Evolutionary conservation across 2,113 vertebrate genomes (phyloP), one percentile per base, ranked within the genome.

Genomic region (Siphamia tubifer): DNA sequence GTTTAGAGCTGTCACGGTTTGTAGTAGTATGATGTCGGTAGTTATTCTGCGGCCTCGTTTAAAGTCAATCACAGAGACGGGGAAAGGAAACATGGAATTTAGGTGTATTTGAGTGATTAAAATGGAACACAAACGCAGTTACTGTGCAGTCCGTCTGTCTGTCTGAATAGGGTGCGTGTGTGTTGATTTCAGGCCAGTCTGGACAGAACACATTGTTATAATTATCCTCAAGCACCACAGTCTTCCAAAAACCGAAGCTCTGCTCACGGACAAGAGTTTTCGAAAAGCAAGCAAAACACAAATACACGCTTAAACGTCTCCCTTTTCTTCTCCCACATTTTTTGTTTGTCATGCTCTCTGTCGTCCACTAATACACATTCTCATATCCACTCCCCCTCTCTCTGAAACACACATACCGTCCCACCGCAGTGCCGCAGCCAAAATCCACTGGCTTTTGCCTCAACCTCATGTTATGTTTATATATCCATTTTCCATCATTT

Each of bases 401-500:
- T 8, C 10, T 23, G 35, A 6, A 21, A 44, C 60, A 23, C 71
- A 51, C 31, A 62, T 1, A 55, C 47, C 6, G 1, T 23, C 45
- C 9, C 4, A 13, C 42, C 47, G 17, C 44, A 60, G 38, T 20
- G 3, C 15, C 13, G 1, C 47, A 35, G 54, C 67, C 70, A 70
- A 68, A 71, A 53, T 54, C 66, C 67, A 25, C 44, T 62, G 40
- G 54, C 65, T 55, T 67, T 64, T 3, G 30, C 72, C 24, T 38
- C 20, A 48, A 70, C 56, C 68, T 48, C 57, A 27, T 53, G 54
- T 51, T 40, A 49, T 86, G 55, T 79, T 86, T 81, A 76, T 24
- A 42, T 68, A 79, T 86, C 75, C 43, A 57, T 79, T 79, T 79
- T 67, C 78, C 57, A 44, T 48, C 44, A n/a, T 78, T 63, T 64